Evolutionary conservation across 2,888 invertebrate species (phyloP), one percentile per base, ranked within the genome.

Genomic region (Morpho deidamia): DNA sequence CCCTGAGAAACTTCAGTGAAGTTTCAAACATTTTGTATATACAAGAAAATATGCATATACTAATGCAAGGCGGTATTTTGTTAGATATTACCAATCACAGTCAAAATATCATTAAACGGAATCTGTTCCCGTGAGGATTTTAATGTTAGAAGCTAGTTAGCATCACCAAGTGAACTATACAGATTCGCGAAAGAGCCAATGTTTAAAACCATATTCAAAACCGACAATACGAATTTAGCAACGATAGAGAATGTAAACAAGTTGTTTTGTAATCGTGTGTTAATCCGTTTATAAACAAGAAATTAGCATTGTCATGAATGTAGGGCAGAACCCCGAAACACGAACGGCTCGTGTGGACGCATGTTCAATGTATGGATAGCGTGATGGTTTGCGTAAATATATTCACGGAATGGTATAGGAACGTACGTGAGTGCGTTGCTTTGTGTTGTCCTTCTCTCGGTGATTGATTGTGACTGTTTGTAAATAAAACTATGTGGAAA

Each of bases 401-500:
- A 66, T 65, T 46, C 60, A 59, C 61, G 49, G 47, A 64, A 60
- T 56, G 52, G 57, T 50, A 61, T 60, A 64, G 58, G 58, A 63
- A 72, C 85, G 78, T 83, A 70, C 64, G 70, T 71, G 76, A 71
- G 74, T 74, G 73, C 71, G 67, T 69, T 67, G 76, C 78, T 77
- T 69, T 69, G 76, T 74, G 62, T 65, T 53, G 62, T 67, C 67
- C 75, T 71, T 71, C 76, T 72, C 69, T 64, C 72, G 72, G 52
- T 72, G 70, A 70, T 74, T 68, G 70, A 72, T 72, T 75, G 74
- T 78, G 74, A 70, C 68, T 72, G 70, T 58, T 77, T 72, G 80
- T 82, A 79, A 79, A 81, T 76, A 82, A 23, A 84, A 82, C 76
- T 76, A 71, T 76, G 77, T 80, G 67, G 69, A 59, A 64, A 51